Percentiles rank a stretch among this genome's conserved stretches.
These are phyloP conservation scores for Taxidea taxus DNA, from an alignment of 2,113 vertebrate species.

Conservation along the genomic window DNA sequence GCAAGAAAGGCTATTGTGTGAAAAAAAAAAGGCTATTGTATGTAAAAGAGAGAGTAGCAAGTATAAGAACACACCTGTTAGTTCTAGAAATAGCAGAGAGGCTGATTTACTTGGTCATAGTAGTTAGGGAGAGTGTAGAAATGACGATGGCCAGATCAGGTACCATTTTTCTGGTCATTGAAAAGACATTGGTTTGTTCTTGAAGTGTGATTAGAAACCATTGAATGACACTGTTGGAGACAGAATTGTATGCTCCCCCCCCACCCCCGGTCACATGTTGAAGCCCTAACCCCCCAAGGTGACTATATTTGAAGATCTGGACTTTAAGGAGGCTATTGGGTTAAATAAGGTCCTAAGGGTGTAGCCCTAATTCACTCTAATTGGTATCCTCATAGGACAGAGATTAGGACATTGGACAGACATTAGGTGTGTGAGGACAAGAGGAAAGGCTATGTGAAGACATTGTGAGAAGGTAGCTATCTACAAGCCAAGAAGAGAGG, in stretches of 20 bases:
- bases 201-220: not conserved
- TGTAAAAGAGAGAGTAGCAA: not conserved
- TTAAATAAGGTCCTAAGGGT: not conserved
- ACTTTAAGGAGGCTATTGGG: not conserved
- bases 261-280: fast-evolving
- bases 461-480: too few species aligned
- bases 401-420: not conserved
- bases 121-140: not conserved
- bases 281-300: not conserved
- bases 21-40: not conserved
- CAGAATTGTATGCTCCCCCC: too few species aligned
- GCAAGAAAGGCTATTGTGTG: not conserved
- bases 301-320: not conserved
- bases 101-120: fast-evolving
- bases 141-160: not conserved
- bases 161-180: not conserved
- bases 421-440: not conserved
- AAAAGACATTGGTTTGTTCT: not conserved
- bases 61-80: too few species aligned
- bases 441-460: not conserved
- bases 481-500: not conserved
- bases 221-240: too few species aligned
- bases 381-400: not conserved
- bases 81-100: not conserved
- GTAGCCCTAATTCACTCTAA: too few species aligned